These are phyloP conservation scores for Cosmorhoe ocellata DNA, from an alignment of 2,888 invertebrate genomes.

Conservation along the genomic window DNA sequence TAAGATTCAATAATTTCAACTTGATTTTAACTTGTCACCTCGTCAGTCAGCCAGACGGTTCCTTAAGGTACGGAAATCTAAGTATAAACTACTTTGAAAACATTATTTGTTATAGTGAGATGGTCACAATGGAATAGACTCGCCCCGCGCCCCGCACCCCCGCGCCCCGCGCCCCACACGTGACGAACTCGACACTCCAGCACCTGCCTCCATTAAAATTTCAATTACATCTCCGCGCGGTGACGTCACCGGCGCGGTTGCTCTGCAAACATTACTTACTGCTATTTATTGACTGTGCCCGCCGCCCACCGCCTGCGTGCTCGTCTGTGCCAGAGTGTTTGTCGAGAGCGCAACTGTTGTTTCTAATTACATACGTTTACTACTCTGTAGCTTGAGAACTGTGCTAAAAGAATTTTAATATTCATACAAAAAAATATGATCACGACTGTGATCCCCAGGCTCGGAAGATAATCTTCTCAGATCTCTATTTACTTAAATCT, in stretches of 20 bases:
- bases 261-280: constrained; percentile 31
- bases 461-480: too few relatives aligned
- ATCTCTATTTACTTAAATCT: too few relatives aligned
- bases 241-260: constrained; percentile 30
- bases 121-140: neutral
- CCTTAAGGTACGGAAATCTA: too few relatives aligned
- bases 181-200: constrained; percentile 20
- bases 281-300: constrained; percentile 33
- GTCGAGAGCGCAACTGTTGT: constrained; percentile 16
- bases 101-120: neutral
- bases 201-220: constrained; percentile 42
- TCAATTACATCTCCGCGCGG: constrained; percentile 32
- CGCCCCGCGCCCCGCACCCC: neutral
- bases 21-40: too few relatives aligned
- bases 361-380: constrained; percentile 16
- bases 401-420: neutral
- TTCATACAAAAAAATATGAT: too few relatives aligned
- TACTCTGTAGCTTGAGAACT: neutral
- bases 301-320: constrained; percentile 8
- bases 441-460: too few relatives aligned
- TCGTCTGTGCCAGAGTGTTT: constrained; percentile 13
- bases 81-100: too few relatives aligned
- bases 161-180: constrained; percentile 1
- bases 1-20: too few relatives aligned
- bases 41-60: too few relatives aligned